Evolutionary conservation across 2,797 vertebrate species (phyloP), one percentile per base, ranked within the genome.

Genomic region (Protosalanx chinensis): DNA sequence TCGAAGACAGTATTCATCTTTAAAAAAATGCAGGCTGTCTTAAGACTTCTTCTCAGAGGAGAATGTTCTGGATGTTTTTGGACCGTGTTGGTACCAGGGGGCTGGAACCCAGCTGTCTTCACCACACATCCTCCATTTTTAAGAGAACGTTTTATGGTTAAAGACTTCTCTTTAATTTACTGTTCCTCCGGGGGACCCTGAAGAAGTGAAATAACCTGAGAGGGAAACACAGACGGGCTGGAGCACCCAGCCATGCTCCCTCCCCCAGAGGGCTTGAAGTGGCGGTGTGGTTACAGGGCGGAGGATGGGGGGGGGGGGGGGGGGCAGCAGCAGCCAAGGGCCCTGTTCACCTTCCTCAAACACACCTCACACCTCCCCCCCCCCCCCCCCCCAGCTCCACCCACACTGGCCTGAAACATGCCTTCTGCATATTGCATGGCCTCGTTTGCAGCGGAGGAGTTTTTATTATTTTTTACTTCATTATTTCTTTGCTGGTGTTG

Each of bases 151-250:
- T 88, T 88, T 84, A 88, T 83, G 83, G 86, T 76, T 64, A 79
- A 85, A 80, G 84, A 88, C 82, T 78, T 85, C 71, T 76, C 74
- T 84, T 76, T 91, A 87, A 92, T 91, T 90, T 91, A 91, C 85
- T 72, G 82, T 75, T 78, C 81, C 82, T 74, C 23, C 16, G 58
- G 58, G 76, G 85, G 83, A 81, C 81, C 84, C 88, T 87, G 71
- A 82, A 84, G 85, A 80, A 83, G 85, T 83, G 65, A 61, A 79
- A 81, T 82, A 91, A 82, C 79, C 84, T 81, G 79, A 84, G 76
- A 67, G 67, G 41, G 66, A 64, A 35, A 57, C 70, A 84, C 72
- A 70, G 79, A 81, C 71, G 76, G 76, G 76, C 32, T 74, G 70
- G 69, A 82, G 76, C 80, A 84, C 79, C 73, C 61, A 49, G 57